These are phyloP conservation scores for Bubo blakistoni DNA, from an alignment of 2,113 vertebrate genomes.

Conservation along the genomic window DNA sequence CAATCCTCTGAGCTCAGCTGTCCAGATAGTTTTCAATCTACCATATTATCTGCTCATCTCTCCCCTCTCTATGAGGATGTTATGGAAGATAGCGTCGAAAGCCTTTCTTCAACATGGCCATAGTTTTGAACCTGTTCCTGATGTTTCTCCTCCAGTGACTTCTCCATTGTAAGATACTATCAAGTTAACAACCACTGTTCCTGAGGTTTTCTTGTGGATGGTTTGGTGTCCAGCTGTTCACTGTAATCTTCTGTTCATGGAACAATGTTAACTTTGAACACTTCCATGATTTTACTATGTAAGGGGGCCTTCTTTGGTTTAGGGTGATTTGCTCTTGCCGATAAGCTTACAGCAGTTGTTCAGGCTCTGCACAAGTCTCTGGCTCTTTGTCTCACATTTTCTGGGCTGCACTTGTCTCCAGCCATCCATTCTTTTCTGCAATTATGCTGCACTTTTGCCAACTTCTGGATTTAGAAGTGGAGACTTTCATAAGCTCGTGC, in stretches of 20 bases:
- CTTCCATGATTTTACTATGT: background rate
- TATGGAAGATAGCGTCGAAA: background rate
- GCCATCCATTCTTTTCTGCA: background rate
- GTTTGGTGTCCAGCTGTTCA: background rate
- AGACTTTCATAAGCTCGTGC: background rate
- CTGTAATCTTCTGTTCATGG: background rate
- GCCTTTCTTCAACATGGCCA: background rate
- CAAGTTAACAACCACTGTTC: background rate
- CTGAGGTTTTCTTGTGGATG: background rate
- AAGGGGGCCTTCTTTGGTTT: background rate
- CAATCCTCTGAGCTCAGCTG: background rate
- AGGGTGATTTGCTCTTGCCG: accelerated
- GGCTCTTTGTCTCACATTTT: background rate
- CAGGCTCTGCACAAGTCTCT: background rate
- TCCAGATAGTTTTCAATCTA: background rate
- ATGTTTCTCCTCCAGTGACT: background rate
- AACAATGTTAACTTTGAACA: background rate
- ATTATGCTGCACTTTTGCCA: background rate
- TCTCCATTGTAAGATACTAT: background rate
- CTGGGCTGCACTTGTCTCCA: background rate
- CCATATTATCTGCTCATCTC: background rate
- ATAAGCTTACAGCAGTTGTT: background rate
- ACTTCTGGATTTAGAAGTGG: background rate
- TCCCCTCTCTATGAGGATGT: background rate
- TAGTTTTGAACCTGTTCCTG: background rate